Conservation (phyloP, 2,113 vertebrate genomes). For the Pitta sordida region DNA sequence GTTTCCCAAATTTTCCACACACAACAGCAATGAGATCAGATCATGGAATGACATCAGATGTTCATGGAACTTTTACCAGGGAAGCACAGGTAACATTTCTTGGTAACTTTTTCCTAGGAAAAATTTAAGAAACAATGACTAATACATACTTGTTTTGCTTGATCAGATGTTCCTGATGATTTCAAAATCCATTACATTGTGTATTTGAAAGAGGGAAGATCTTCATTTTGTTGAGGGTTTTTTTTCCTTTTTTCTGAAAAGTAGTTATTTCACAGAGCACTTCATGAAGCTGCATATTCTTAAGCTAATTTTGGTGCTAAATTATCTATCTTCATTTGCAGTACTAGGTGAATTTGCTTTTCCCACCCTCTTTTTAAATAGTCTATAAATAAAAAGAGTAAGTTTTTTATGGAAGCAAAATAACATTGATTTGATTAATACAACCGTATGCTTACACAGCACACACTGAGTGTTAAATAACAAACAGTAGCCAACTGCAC, state of each 20-base stretch:
- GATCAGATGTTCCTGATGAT: not conserved
- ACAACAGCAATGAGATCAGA: not conserved
- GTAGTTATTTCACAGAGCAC: not conserved
- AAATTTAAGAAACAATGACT: not conserved
- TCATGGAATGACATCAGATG: too few species aligned
- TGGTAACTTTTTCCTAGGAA: not conserved
- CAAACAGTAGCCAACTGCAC: constrained; percentile 53
- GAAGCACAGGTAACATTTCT: not conserved
- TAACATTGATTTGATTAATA: constrained; percentile 45
- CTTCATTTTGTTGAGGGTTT: accelerated
- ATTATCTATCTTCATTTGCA: not conserved
- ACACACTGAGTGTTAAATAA: constrained; percentile 50
- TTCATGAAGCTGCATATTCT: not conserved
- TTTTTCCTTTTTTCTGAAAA: accelerated
- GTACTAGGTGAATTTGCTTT: not conserved
- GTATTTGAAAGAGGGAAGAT: not conserved
- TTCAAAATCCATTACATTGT: not conserved
- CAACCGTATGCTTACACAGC: constrained; percentile 27
- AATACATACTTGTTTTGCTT: not conserved
- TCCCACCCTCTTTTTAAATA: not conserved
- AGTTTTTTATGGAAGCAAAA: not conserved
- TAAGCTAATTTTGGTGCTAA: not conserved
- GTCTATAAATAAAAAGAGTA: not conserved
- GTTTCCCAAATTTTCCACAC: not conserved
- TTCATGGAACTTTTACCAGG: not conserved